Percentiles rank a stretch among this genome's conserved stretches.
Evolutionary conservation across 2,888 invertebrate species (phyloP).

Genomic region (Clivina fossor): DNA sequence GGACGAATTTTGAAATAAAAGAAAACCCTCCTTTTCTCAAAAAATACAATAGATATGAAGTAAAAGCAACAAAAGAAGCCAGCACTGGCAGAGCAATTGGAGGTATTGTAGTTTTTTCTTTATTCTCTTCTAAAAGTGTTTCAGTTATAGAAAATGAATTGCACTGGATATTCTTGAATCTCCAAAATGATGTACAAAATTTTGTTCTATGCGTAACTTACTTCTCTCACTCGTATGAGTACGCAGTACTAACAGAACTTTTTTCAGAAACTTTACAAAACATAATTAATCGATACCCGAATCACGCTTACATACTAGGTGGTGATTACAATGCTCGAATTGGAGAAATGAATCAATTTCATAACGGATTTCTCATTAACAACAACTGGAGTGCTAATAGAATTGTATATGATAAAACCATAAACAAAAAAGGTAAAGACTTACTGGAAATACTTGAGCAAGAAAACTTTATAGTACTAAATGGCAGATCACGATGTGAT

Average conservation of each 20-base stretch:
- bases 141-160: constrained; percentile 1
- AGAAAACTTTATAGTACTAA: constrained; percentile 1
- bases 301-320: not conserved
- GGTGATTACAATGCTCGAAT: constrained; percentile 10
- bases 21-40: constrained; percentile 4
- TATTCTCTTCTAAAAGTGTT: not conserved
- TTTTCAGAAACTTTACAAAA: constrained; percentile 5
- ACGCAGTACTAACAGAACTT: not conserved
- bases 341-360: constrained; percentile 1
- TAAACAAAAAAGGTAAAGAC: not conserved
- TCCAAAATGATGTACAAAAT: not conserved
- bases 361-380: not conserved
- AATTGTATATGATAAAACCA: not conserved
- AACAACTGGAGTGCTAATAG: not conserved
- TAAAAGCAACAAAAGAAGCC: constrained; percentile 4
- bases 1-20: constrained; percentile 2
- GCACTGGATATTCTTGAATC: constrained; percentile 2
- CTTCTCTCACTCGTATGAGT: constrained; percentile 5
- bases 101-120: not conserved
- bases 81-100: not conserved
- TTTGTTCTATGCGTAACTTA: constrained; percentile 2
- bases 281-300: not conserved
- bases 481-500: constrained; percentile 7
- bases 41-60: constrained; percentile 5
- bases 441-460: constrained; percentile 7